Conservation (phyloP, 1,140 invertebrate species). For the Oreohelix idahoensis region DNA sequence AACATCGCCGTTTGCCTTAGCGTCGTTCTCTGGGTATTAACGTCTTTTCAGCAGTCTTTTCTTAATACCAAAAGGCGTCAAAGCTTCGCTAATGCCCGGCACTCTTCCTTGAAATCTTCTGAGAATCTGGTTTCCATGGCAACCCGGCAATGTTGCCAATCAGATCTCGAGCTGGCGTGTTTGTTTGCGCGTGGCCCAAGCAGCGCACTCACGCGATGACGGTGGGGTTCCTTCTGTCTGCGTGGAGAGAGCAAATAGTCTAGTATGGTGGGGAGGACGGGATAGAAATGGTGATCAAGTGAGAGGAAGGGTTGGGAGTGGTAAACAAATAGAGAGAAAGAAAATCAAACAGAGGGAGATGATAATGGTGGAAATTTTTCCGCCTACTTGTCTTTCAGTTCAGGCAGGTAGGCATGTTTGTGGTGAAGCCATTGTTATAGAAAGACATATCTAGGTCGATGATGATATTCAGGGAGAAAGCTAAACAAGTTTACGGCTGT, state of each 20-base stretch:
- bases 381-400: neutral
- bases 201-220: slow-evolving; percentile 12
- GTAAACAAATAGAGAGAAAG: slow-evolving; percentile 23
- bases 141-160: slow-evolving; percentile 9
- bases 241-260: neutral
- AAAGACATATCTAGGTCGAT: neutral
- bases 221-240: neutral
- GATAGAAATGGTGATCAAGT: neutral
- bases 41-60: neutral
- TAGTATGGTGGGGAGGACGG: neutral
- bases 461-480: neutral
- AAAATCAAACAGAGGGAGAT: neutral
- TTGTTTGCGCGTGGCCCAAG: slow-evolving; percentile 23
- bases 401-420: neutral
- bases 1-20: neutral
- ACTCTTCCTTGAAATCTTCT: slow-evolving; percentile 11
- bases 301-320: neutral
- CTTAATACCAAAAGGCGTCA: neutral
- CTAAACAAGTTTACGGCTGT: too few relatives aligned
- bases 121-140: slow-evolving; percentile 20
- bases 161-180: slow-evolving; percentile 15
- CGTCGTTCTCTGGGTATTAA: neutral
- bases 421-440: neutral
- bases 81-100: slow-evolving; percentile 13
- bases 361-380: neutral